These are phyloP conservation scores for Todiramphus chloris DNA, from an alignment of 2,113 vertebrate genomes.

Conservation along the genomic window DNA sequence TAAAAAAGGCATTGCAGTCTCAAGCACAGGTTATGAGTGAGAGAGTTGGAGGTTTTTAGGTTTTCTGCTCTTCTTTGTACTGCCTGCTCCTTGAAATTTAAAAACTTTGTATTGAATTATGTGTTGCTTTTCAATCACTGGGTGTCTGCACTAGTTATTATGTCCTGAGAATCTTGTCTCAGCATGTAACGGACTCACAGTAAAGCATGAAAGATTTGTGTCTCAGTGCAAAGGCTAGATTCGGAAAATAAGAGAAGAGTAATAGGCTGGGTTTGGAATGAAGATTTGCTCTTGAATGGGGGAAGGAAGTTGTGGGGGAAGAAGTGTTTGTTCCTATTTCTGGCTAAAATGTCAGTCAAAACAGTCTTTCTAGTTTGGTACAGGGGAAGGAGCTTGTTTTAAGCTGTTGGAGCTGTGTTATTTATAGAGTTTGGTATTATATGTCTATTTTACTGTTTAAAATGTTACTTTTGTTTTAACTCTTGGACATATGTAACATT, in stretches of 20 bases:
- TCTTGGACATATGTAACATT: neutral
- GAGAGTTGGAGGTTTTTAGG: neutral
- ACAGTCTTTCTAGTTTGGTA: neutral
- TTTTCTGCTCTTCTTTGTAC: neutral
- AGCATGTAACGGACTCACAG: neutral
- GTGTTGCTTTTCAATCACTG: neutral
- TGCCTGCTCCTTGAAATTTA: constrained; percentile 19
- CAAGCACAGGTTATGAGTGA: neutral
- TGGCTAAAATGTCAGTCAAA: neutral
- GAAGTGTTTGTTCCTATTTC: neutral
- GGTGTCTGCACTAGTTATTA: neutral
- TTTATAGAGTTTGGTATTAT: neutral
- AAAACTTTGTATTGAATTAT: constrained; percentile 17
- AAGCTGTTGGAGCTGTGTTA: neutral
- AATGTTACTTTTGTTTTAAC: neutral
- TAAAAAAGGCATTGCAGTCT: neutral
- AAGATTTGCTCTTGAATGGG: neutral
- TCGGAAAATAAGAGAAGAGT: neutral
- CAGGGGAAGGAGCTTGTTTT: neutral
- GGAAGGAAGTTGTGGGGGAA: neutral
- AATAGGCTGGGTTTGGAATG: neutral
- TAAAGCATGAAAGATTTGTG: neutral
- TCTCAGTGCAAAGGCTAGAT: neutral
- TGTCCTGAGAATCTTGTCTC: neutral
- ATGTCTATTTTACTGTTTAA: neutral